A percentile compares a stretch with the other conserved stretches of the same genome.
Conservation (phyloP, 1,140 invertebrate genomes). For the Heterodera carotae region DNA sequence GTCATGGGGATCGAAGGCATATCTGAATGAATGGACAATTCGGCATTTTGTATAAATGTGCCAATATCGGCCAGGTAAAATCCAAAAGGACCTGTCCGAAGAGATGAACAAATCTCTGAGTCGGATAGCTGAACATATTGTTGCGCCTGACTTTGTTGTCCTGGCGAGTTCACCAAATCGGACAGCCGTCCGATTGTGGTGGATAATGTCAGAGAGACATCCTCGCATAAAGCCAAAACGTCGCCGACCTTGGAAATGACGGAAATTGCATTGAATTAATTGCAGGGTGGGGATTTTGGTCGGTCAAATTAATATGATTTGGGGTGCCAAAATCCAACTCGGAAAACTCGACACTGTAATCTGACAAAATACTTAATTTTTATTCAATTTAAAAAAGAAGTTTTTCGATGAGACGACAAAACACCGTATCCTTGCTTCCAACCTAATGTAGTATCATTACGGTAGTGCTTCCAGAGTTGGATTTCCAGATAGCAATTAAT, state of each 20-base stretch:
- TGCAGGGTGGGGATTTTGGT: not conserved
- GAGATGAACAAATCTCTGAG: conserved; percentile 20
- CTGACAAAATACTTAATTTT: no score
- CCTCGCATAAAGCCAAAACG: conserved; percentile 64
- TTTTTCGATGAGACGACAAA: no score
- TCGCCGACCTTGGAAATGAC: conserved; percentile 46
- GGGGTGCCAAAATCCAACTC: no score
- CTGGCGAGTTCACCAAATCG: conserved; percentile 37
- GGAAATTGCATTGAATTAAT: not conserved
- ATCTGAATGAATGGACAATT: conserved; percentile 50
- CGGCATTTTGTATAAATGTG: not conserved
- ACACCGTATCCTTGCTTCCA: no score
- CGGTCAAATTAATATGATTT: no score
- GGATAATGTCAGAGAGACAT: conserved; percentile 63
- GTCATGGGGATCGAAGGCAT: conserved; percentile 53
- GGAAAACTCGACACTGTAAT: no score
- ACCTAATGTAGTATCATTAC: no score
- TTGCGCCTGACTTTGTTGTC: conserved; percentile 28
- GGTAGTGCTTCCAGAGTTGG: no score
- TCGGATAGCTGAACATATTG: conserved; percentile 32
- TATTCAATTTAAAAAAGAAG: no score
- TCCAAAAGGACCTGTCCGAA: conserved; percentile 12
- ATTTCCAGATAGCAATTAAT: no score
- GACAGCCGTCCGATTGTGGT: conserved; percentile 60
- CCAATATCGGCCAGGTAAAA: not conserved